Conservation (phyloP, 2,888 invertebrate genomes). For the Pycnomerus fuliginosus region DNA sequence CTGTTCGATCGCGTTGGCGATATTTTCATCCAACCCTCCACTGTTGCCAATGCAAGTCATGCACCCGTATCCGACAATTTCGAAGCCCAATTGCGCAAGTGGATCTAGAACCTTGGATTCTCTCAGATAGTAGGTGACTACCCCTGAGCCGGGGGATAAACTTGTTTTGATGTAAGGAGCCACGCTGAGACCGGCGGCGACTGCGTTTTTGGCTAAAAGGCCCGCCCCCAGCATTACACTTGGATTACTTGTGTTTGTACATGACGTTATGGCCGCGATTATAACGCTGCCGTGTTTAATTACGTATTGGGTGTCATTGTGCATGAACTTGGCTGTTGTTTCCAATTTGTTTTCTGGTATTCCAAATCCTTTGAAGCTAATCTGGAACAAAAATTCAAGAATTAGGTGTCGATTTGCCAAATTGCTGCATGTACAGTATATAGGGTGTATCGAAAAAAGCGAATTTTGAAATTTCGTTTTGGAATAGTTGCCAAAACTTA, state of each 20-base stretch:
- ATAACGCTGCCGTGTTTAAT: conserved; percentile 91
- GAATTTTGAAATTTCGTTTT: too few species aligned
- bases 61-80: conserved; percentile 97
- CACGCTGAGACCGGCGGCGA: conserved; percentile 85
- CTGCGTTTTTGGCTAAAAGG: conserved; percentile 90
- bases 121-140: conserved; percentile 54
- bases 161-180: conserved; percentile 96
- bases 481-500: too few species aligned
- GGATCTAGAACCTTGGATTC: conserved; percentile 92
- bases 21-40: conserved; percentile 88
- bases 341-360: conserved; percentile 65
- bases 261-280: conserved; percentile 96
- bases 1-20: conserved; percentile 90
- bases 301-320: conserved; percentile 75
- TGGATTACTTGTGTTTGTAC: conserved; percentile 97
- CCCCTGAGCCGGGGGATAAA: conserved; percentile 75
- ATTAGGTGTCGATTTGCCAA: too few species aligned
- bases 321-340: conserved; percentile 72
- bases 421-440: too few species aligned
- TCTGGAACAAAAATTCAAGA: conserved; percentile 61
- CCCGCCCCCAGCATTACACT: conserved; percentile 97
- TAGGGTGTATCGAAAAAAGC: too few species aligned
- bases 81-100: conserved; percentile 84
- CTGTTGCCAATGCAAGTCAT: conserved; percentile 99
- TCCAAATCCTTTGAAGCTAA: conserved; percentile 91